Evolutionary conservation across 2,888 invertebrate species (phyloP), one percentile per base, ranked within the genome.

Genomic region (Harpagoxenus sublaevis): DNA sequence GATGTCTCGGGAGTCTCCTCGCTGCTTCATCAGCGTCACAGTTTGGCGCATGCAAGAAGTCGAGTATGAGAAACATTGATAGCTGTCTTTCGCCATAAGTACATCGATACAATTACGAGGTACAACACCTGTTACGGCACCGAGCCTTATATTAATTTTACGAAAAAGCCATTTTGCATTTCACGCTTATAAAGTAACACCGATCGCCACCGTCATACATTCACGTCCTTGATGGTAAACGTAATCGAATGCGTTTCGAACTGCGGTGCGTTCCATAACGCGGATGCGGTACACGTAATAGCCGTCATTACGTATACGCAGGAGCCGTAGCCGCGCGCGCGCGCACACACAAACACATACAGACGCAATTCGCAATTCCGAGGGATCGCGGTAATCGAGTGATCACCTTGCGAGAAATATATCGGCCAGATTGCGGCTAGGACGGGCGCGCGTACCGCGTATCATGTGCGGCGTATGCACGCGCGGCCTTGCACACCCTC

Each of bases 261-360:
- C 71, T n/a, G 71, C 48, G 55, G 55, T 53, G 77, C 68, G 77
- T 79, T 48, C 71, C 23, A 45, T 79, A 71, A 79, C 60, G 79
- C 70, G 79, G 70, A 79, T 71, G 79, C 79, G 79, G 71, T 51
- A 79, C 71, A 71, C 79, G 79, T 79, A 79, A 79, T 79, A 71
- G 79, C 71, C 60, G 28, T 71, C 79, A 79, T 79, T 79, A 79
- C 79, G 60, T 39, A 79, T 39, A 79, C 79, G 79, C 79, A 71
- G 71, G 3, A 79, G 71, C 60, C 70, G 70, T 70, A 48, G 79
- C 68, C 35, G 63, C 39, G 62, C 42, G 75, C 35, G 62, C 48
- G 3, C 60, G 35, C 6, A 48, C 18, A 10, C 5, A 5, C 28
- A 6, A n/a, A 18, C 12, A 18, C 12, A 23, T 42, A 42, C 23